These are phyloP conservation scores for Athrips mouffetella DNA, from an alignment of 2,888 invertebrate genomes.

Conservation along the genomic window DNA sequence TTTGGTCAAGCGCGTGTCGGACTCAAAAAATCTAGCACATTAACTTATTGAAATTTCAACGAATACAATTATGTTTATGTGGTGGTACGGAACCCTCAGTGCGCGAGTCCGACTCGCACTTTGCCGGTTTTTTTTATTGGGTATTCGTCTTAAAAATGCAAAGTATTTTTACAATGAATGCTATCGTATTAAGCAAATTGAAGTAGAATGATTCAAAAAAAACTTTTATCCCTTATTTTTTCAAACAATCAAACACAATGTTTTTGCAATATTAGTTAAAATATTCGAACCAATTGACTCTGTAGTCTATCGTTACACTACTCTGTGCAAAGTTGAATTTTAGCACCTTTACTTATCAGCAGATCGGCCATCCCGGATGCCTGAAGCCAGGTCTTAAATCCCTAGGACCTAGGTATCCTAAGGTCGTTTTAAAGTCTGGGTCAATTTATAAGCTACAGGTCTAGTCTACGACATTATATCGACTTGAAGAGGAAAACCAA, in stretches of 20 bases:
- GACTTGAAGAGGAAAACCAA: background rate
- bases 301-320: slow-evolving; percentile 14
- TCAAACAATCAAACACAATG: background rate
- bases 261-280: background rate
- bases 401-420: slow-evolving; percentile 19
- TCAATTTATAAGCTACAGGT: slow-evolving; percentile 14
- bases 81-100: too few species aligned
- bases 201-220: too few species aligned
- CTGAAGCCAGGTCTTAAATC: slow-evolving; percentile 21
- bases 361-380: slow-evolving; percentile 23
- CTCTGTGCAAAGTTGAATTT: slow-evolving; percentile 19
- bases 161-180: too few species aligned
- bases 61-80: too few species aligned
- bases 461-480: background rate
- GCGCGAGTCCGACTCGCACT: too few species aligned
- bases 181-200: too few species aligned
- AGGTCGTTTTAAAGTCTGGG: slow-evolving; percentile 10
- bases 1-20: too few species aligned
- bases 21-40: too few species aligned
- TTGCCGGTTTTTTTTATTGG: too few species aligned
- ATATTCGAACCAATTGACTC: background rate
- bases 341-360: slow-evolving; percentile 22
- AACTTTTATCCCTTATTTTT: background rate
- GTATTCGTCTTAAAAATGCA: too few species aligned
- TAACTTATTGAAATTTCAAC: too few species aligned